Evolutionary conservation across 2,888 invertebrate genomes (phyloP).

Genomic region (Synanthedon vespiformis): DNA sequence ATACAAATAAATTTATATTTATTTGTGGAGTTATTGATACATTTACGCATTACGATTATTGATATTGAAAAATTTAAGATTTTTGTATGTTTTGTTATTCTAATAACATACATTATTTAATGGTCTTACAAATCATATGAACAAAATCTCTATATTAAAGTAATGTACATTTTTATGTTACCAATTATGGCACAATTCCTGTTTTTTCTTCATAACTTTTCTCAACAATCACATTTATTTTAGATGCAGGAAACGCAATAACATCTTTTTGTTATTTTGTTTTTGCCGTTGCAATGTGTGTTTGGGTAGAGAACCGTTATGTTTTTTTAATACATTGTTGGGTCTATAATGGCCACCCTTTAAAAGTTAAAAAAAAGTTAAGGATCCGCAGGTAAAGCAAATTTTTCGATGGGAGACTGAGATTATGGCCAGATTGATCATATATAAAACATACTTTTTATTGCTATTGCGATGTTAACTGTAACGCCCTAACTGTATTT

Average conservation of each 20-base stretch:
- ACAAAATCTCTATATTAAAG: no score
- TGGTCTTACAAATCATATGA: no score
- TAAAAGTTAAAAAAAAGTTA: constrained; percentile 38
- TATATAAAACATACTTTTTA: constrained; percentile 37
- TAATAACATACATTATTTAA: no score
- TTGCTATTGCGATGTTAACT: constrained; percentile 26
- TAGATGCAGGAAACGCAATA: constrained; percentile 53
- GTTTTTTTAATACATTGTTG: constrained; percentile 32
- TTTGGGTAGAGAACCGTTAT: constrained; percentile 57
- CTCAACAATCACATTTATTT: constrained; percentile 23
- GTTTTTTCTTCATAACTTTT: constrained; percentile 12
- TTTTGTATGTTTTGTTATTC: no score
- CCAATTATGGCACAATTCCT: no score
- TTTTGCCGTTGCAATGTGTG: constrained; percentile 59
- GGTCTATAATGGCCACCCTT: constrained; percentile 59
- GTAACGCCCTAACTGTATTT: constrained; percentile 1
- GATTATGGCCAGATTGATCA: constrained; percentile 46
- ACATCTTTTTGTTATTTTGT: constrained; percentile 54
- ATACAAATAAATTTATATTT: no score
- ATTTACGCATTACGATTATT: no score
- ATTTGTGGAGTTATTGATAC: no score
- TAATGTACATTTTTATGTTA: no score
- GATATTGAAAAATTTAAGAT: no score
- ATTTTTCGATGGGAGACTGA: constrained; percentile 48
- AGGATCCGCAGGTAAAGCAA: constrained; percentile 58